phyloP scores from a whole-genome alignment of 64 coral and sea anemone genomes.

The Trachythela sp. region DNA sequence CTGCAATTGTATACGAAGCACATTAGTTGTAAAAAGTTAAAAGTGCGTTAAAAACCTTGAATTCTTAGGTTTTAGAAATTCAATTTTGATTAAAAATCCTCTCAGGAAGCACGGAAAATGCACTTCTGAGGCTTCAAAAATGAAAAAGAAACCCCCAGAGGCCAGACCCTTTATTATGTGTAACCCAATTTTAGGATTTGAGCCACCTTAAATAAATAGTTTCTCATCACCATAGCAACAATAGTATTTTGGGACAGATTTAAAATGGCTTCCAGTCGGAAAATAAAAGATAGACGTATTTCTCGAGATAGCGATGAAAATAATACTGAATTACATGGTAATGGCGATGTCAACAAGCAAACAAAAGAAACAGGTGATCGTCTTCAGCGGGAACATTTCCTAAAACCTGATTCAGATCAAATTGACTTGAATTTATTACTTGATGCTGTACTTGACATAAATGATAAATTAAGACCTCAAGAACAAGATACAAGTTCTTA shows the following conservation, averaged over 20 bases:
- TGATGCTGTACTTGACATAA: slow-evolving; percentile 95
- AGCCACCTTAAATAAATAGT: too few relatives aligned
- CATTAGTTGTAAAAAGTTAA: too few relatives aligned
- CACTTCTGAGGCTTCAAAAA: too few relatives aligned
- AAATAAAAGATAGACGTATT: not conserved
- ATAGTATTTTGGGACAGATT: not conserved
- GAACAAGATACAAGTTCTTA: not conserved
- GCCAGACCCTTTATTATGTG: too few relatives aligned
- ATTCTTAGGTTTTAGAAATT: too few relatives aligned
- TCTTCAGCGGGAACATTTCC: slow-evolving; percentile 76
- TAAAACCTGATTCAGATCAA: slow-evolving; percentile 90
- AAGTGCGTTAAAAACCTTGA: too few relatives aligned
- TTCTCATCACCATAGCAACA: not conserved
- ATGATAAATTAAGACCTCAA: slow-evolving; percentile 65
- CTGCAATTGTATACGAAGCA: too few relatives aligned
- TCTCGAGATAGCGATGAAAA: not conserved
- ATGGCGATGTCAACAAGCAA: not conserved
- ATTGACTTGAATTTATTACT: slow-evolving; percentile 84
- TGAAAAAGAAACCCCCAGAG: too few relatives aligned
- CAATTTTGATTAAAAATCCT: too few relatives aligned
- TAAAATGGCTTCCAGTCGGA: not conserved
- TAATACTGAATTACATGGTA: not conserved
- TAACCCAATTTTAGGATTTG: too few relatives aligned
- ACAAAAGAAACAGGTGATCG: slow-evolving; percentile 49
- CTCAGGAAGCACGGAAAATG: too few relatives aligned